Conservation (phyloP, 2,888 invertebrate species). For the Anagyrus pseudococci region DNA sequence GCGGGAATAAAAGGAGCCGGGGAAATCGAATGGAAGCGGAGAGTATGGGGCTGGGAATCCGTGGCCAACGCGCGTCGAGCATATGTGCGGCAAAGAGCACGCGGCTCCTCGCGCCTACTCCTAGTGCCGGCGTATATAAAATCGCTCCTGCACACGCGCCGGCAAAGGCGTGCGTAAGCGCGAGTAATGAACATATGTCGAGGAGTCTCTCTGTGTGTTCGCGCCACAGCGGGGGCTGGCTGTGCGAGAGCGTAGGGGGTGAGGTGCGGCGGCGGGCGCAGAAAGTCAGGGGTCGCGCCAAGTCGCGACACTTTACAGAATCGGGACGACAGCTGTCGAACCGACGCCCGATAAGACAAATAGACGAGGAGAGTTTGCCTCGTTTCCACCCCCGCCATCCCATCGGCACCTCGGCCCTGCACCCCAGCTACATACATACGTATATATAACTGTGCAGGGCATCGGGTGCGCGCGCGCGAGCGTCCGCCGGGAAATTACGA, state of each 20-base stretch:
- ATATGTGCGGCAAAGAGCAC: no score
- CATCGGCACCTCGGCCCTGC: not conserved
- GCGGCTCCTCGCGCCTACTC: no score
- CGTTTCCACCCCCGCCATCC: no score
- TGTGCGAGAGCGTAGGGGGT: not conserved
- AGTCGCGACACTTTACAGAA: constrained; percentile 30
- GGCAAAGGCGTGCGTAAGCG: no score
- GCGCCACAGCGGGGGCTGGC: not conserved
- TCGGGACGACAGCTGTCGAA: constrained; percentile 39
- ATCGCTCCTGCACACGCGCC: no score
- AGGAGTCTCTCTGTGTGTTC: constrained; percentile 12
- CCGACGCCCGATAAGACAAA: constrained; percentile 34
- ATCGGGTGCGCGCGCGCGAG: not conserved
- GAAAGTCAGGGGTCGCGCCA: no score
- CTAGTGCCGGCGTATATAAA: no score
- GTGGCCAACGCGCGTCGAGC: not conserved
- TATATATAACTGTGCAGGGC: not conserved
- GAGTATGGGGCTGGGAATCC: not conserved
- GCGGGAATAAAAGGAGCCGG: constrained; percentile 11
- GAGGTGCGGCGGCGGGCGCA: not conserved
- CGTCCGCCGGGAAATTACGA: constrained; percentile 35
- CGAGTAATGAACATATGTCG: constrained; percentile 36
- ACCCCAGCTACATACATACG: no score
- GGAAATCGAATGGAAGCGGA: constrained; percentile 15
- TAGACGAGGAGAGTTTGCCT: constrained; percentile 35